Evolutionary conservation across 1,140 invertebrate species (phyloP), one percentile per base, ranked within the genome.

Genomic region (Drosophila elegans): DNA sequence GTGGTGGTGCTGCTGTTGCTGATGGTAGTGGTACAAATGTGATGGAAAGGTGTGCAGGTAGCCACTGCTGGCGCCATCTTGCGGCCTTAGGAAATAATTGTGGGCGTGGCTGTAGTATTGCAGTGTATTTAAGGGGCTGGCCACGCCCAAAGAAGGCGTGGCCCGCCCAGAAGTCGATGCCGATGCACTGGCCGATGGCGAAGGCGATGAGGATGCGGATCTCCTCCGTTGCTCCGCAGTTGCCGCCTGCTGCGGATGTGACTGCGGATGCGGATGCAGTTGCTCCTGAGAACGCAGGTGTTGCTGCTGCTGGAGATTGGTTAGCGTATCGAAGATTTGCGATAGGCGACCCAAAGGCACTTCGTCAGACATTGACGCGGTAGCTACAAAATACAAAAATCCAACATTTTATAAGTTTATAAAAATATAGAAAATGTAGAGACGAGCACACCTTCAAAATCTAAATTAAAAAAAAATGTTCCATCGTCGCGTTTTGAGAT

Each of bases 321-420:
- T 94, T 74, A 96, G 94, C 74, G 96, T 96, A 93, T 96, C 96
- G 89, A 96, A 96, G 72, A 96, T 96, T 93, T 96, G 95, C 89
- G 96, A 96, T 83, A 96, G 93, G 74, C 96, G 94, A 77, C 95
- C 93, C 83, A 94, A 94, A 83, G 93, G 93, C 78, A 94, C 91
- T 90, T 94, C 94, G 92, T 94, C 94, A 74, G 94, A 93, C 94
- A 94, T 94, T 90, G 64, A 72, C 56, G 63, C 51, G 29, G 48
- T 45, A 62, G 57, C 67, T 78, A 38, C 13, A 62, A 76, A 13
- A 45, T 16, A 2, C 27, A 21, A 27, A 27, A 16, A 7, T n/a
- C 2, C 0, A n/a, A 29, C 29, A 32, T 32, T 32, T 32, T 32
- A 32, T 1, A 32, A 21, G 16, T 21, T 21, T 21, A 21, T 21